Evolutionary conservation across 1,140 invertebrate genomes (phyloP).

Genomic region (Drosophila arizonae): DNA sequence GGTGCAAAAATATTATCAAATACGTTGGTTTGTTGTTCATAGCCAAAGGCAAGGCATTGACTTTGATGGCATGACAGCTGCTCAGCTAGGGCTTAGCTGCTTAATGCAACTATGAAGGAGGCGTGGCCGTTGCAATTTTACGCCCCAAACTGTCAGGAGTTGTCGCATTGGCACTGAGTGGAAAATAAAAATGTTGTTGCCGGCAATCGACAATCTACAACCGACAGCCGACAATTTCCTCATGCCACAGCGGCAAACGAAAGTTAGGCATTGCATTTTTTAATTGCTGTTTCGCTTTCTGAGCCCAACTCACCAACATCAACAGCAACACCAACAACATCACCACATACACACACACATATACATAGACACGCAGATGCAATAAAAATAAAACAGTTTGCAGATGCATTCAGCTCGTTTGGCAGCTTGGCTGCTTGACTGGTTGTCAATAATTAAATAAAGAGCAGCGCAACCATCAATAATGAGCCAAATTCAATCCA

Average conservation of each 20-base stretch:
- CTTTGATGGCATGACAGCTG: slow-evolving; percentile 15
- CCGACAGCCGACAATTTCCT: slow-evolving; percentile 53
- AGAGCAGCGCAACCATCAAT: slow-evolving; percentile 26
- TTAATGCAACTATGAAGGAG: neutral
- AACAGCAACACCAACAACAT: slow-evolving; percentile 38
- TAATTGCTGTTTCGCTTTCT: slow-evolving; percentile 75
- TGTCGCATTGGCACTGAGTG: slow-evolving; percentile 15
- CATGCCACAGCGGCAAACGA: slow-evolving; percentile 59
- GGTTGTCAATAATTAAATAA: slow-evolving; percentile 70
- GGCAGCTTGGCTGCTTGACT: slow-evolving; percentile 32
- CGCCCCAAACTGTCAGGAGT: slow-evolving; percentile 7
- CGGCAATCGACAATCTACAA: slow-evolving; percentile 11
- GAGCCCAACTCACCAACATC: slow-evolving; percentile 52
- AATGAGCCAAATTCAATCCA: slow-evolving; percentile 30
- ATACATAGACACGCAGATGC: slow-evolving; percentile 46
- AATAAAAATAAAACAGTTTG: slow-evolving; percentile 33
- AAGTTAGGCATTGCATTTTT: slow-evolving; percentile 60
- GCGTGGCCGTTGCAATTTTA: slow-evolving; percentile 29
- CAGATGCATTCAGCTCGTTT: slow-evolving; percentile 39
- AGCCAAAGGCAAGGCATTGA: slow-evolving; percentile 10
- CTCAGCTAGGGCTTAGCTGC: slow-evolving; percentile 16
- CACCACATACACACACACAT: slow-evolving; percentile 46
- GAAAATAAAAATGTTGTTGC: slow-evolving; percentile 15
- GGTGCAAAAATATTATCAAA: slow-evolving; percentile 8
- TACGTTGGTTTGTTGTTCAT: neutral